These are phyloP conservation scores for Sphaeramia orbicularis DNA, from an alignment of 2,797 vertebrate species.

Conservation along the genomic window DNA sequence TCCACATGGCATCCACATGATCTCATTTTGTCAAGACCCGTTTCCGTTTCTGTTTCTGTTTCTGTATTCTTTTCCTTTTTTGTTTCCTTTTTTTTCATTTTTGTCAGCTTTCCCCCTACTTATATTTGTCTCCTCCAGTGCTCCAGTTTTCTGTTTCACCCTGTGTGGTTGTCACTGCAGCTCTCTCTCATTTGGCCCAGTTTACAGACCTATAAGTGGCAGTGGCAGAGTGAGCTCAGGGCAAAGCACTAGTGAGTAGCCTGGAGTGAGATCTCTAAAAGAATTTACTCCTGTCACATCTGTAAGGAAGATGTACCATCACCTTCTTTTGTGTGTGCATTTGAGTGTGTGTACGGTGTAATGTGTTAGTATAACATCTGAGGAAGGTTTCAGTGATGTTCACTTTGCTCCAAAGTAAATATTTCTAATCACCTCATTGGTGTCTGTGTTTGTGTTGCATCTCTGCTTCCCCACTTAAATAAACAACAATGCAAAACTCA, in stretches of 20 bases:
- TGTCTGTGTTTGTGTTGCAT: not conserved
- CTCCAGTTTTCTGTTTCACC: slow-evolving; percentile 49
- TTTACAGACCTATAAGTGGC: slow-evolving; percentile 68
- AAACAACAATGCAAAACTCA: slow-evolving; percentile 24
- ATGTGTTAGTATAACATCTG: not conserved
- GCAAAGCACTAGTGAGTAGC: slow-evolving; percentile 41
- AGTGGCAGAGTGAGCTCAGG: slow-evolving; percentile 61
- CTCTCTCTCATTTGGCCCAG: slow-evolving; percentile 61
- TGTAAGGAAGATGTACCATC: slow-evolving; percentile 21
- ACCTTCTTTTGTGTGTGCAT: slow-evolving; percentile 5
- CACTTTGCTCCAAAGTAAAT: slow-evolving; percentile 3
- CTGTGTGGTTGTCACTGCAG: slow-evolving; percentile 52
- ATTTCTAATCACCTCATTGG: slow-evolving; percentile 18
- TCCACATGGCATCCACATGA: slow-evolving; percentile 62
- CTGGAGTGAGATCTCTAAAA: slow-evolving; percentile 47
- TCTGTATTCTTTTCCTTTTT: not conserved
- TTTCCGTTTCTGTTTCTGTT: not conserved
- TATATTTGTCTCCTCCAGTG: not conserved
- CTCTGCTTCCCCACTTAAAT: slow-evolving; percentile 1
- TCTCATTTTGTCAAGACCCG: not conserved
- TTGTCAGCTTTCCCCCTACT: not conserved
- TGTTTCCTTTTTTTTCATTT: slow-evolving; percentile 9
- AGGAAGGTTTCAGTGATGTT: not conserved
- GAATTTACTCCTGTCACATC: slow-evolving; percentile 45
- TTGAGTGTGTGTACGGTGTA: not conserved